Conservation (phyloP, 2,888 invertebrate genomes). For the Athrips mouffetella region DNA sequence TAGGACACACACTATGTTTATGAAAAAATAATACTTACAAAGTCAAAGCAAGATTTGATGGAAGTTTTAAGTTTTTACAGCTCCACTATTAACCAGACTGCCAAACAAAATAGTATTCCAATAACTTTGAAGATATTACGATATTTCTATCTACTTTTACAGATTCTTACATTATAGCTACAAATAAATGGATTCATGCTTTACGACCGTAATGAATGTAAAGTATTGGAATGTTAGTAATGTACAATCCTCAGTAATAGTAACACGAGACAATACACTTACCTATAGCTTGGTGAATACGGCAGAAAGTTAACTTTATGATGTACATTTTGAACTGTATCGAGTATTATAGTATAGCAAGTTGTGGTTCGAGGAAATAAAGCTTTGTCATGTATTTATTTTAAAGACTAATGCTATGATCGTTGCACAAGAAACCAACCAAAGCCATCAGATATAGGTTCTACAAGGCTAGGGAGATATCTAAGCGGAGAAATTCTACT, state of each 20-base stretch:
- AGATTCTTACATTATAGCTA: conserved; percentile 9
- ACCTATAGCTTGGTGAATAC: conserved; percentile 73
- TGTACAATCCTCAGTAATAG: conserved; percentile 65
- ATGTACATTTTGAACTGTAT: conserved; percentile 51
- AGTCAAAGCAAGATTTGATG: too few relatives aligned
- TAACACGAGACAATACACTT: conserved; percentile 75
- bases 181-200: conserved; percentile 17
- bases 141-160: conserved; percentile 11
- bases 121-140: not conserved
- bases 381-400: too few relatives aligned
- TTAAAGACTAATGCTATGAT: too few relatives aligned
- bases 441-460: too few relatives aligned
- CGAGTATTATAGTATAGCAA: conserved; percentile 28
- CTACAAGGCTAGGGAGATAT: too few relatives aligned
- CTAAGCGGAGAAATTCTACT: too few relatives aligned
- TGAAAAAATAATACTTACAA: too few relatives aligned
- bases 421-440: too few relatives aligned
- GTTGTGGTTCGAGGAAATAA: conserved; percentile 7
- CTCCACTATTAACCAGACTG: not conserved
- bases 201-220: conserved; percentile 34
- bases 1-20: too few relatives aligned
- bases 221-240: conserved; percentile 50
- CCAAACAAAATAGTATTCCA: not conserved
- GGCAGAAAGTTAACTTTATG: conserved; percentile 70
- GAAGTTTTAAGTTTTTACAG: too few relatives aligned